Percentiles rank a stretch among this genome's conserved stretches.
Conservation (phyloP, 2,888 invertebrate species). For the Volucella inflata region DNA sequence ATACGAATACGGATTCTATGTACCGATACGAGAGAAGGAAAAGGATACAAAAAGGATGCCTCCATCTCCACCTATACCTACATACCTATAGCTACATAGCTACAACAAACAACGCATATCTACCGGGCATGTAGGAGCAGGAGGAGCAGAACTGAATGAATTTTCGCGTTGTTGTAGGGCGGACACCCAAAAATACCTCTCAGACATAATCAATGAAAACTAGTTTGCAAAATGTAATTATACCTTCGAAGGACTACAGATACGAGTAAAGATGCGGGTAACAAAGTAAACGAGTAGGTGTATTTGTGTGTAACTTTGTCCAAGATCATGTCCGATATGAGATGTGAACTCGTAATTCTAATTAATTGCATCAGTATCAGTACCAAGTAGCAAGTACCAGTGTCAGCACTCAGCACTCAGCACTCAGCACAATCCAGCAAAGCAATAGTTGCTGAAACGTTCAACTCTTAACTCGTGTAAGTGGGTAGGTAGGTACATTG, state of each 20-base stretch:
- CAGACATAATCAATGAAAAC: slow-evolving; percentile 70
- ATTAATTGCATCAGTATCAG: slow-evolving; percentile 59
- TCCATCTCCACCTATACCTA: not conserved
- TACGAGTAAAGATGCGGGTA: not conserved
- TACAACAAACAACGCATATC: too few species aligned
- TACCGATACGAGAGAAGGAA: slow-evolving; percentile 47
- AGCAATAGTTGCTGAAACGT: too few species aligned
- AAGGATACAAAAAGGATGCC: slow-evolving; percentile 69
- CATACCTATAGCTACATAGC: too few species aligned
- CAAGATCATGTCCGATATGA: slow-evolving; percentile 38
- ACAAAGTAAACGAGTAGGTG: not conserved
- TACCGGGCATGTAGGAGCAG: not conserved
- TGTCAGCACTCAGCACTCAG: too few species aligned
- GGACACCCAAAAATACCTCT: slow-evolving; percentile 50
- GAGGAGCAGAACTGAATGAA: slow-evolving; percentile 3
- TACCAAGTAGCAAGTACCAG: too few species aligned
- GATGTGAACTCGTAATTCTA: slow-evolving; percentile 63
- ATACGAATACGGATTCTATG: slow-evolving; percentile 18
- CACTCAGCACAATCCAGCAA: too few species aligned
- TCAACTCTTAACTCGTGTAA: too few species aligned
- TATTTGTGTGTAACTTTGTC: slow-evolving; percentile 32
- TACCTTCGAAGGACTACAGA: slow-evolving; percentile 16
- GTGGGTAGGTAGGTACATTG: slow-evolving; percentile 41
- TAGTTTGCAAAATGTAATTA: slow-evolving; percentile 72
- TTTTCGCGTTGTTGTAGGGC: slow-evolving; percentile 20